Conservation (phyloP, 2,797 vertebrate genomes). For the Sebastes melanostomus region DNA sequence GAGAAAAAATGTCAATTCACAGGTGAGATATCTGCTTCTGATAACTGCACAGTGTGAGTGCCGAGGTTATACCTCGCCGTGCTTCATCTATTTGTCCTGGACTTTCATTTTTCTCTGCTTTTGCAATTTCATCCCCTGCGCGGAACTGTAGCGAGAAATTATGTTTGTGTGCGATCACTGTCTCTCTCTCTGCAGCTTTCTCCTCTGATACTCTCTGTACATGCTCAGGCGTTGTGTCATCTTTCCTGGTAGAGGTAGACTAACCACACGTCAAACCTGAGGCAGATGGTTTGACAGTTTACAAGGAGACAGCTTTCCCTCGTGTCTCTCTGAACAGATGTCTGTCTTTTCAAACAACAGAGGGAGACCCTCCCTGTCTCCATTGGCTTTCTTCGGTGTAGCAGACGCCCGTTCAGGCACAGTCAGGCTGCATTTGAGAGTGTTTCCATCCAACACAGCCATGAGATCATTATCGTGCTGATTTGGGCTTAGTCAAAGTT, state of each 20-base stretch:
- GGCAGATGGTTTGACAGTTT: conserved; percentile 48
- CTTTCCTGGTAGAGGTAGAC: conserved; percentile 74
- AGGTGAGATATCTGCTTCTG: conserved; percentile 25
- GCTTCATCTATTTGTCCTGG: background rate
- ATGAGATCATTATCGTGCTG: background rate
- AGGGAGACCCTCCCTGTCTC: conserved; percentile 16
- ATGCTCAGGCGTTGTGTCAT: conserved; percentile 30
- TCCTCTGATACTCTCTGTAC: background rate
- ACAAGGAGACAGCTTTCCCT: conserved; percentile 8
- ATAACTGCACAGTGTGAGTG: conserved; percentile 19
- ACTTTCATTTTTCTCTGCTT: background rate
- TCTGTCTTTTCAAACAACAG: conserved; percentile 31
- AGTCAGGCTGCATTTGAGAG: conserved; percentile 4
- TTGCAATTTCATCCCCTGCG: background rate
- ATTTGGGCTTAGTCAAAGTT: conserved; percentile 15
- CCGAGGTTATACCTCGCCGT: conserved; percentile 1
- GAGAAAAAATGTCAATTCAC: conserved; percentile 31
- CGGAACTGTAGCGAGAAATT: background rate
- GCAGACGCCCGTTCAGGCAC: conserved; percentile 10
- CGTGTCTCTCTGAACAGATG: conserved; percentile 29
- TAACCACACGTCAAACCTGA: conserved; percentile 49
- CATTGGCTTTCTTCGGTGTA: background rate
- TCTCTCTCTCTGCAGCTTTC: conserved; percentile 21
- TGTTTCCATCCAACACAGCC: conserved; percentile 15
- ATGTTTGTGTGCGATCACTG: background rate